These are phyloP conservation scores for Promerops cafer DNA, from an alignment of 2,113 vertebrate species.

Conservation along the genomic window DNA sequence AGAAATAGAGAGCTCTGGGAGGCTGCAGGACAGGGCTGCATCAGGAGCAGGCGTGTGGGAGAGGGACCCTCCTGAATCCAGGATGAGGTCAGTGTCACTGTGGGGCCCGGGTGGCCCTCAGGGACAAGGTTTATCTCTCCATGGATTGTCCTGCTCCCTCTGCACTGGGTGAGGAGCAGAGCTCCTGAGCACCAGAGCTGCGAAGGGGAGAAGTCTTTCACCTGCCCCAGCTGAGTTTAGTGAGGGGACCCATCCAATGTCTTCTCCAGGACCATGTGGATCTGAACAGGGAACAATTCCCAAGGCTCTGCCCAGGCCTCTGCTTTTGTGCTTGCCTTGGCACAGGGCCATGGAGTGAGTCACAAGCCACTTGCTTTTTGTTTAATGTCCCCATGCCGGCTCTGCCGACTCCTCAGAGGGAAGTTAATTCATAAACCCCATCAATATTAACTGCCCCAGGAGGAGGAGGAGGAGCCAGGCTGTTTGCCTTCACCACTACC, in stretches of 20 bases:
- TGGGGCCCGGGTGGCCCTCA: rapidly evolving
- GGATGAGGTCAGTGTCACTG: neutral
- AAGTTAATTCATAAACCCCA: conserved; percentile 6
- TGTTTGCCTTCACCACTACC: rapidly evolving
- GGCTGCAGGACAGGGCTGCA: neutral
- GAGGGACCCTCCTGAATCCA: neutral
- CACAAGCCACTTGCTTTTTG: neutral
- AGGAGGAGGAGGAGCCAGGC: neutral
- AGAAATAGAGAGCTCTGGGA: neutral
- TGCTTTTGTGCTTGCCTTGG: conserved; percentile 12
- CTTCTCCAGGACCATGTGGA: neutral
- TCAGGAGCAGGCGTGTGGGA: rapidly evolving
- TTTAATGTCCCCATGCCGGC: neutral
- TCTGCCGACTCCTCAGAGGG: neutral
- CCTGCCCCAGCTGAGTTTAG: neutral
- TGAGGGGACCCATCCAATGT: rapidly evolving
- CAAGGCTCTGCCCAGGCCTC: neutral
- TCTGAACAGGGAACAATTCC: neutral
- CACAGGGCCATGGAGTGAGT: neutral
- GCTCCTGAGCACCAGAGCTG: neutral
- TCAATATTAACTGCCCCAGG: neutral
- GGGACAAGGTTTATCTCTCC: neutral
- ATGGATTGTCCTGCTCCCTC: neutral
- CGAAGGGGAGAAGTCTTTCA: neutral
- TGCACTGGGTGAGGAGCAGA: neutral